Conservation (phyloP, 2,888 invertebrate species). For the Leptopterna dolabrata region DNA sequence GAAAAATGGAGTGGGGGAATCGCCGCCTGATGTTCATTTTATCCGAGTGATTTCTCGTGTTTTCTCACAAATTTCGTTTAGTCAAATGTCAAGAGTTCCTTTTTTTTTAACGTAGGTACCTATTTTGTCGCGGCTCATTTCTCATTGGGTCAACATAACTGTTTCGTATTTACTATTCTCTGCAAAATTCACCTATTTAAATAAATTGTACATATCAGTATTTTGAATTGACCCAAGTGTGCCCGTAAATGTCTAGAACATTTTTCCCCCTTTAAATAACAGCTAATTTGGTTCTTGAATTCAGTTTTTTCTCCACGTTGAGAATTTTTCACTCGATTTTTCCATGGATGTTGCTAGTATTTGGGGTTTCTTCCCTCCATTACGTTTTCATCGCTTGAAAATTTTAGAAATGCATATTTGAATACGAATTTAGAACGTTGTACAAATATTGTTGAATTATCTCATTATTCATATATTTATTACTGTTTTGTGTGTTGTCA, state of each 20-base stretch:
- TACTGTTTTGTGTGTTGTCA: constrained; percentile 2
- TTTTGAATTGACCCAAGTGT: neutral
- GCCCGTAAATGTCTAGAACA: neutral
- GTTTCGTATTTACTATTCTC: neutral
- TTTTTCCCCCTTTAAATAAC: neutral
- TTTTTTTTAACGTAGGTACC: too few relatives aligned
- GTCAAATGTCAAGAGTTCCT: constrained; percentile 35
- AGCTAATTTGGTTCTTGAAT: neutral
- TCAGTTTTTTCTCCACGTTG: neutral
- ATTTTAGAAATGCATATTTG: neutral
- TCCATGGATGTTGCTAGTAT: neutral
- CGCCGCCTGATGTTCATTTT: neutral
- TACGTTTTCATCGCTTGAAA: neutral
- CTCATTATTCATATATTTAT: constrained; percentile 5
- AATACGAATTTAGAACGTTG: neutral
- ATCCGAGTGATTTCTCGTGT: neutral
- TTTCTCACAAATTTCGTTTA: constrained; percentile 15
- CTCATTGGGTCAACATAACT: neutral
- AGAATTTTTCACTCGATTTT: neutral
- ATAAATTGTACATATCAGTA: constrained; percentile 46
- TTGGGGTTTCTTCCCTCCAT: neutral
- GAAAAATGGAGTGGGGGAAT: neutral
- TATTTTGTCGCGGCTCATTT: neutral
- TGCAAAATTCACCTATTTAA: neutral
- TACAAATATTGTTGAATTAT: neutral